phyloP scores from a whole-genome alignment of 2,888 invertebrate genomes.

The Papilio protenor region DNA sequence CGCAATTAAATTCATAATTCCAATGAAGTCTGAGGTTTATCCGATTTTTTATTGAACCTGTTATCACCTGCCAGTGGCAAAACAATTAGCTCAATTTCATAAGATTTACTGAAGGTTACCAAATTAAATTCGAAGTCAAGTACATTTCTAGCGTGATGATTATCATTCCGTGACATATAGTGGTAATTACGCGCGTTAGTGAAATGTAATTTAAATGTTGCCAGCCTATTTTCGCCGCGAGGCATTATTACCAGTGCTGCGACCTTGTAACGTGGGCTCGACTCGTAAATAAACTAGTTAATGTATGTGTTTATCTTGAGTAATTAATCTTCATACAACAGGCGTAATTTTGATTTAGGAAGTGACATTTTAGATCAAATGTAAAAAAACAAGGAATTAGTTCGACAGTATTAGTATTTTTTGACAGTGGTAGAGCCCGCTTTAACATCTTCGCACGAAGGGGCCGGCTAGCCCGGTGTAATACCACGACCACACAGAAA shows the following conservation, averaged over 20 bases:
- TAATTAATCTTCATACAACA: slow-evolving; percentile 5
- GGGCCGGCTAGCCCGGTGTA: too few relatives aligned
- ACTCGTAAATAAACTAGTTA: slow-evolving; percentile 23
- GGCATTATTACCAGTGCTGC: slow-evolving; percentile 17
- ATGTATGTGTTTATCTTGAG: slow-evolving; percentile 19
- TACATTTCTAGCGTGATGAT: slow-evolving; percentile 6
- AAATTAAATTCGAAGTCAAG: neutral
- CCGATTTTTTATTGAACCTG: neutral
- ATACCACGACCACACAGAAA: too few relatives aligned
- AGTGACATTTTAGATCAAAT: neutral
- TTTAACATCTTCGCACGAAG: too few relatives aligned
- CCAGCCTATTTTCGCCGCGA: slow-evolving; percentile 9
- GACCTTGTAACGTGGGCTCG: slow-evolving; percentile 26
- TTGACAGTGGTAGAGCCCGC: too few relatives aligned
- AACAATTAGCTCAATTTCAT: slow-evolving; percentile 12
- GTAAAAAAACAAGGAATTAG: neutral
- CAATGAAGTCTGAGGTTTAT: neutral
- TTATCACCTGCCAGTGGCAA: neutral
- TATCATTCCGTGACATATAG: slow-evolving; percentile 27
- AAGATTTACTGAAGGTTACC: slow-evolving; percentile 20
- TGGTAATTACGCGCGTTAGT: slow-evolving; percentile 6
- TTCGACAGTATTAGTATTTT: neutral
- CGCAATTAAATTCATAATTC: neutral
- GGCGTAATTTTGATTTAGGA: slow-evolving; percentile 10
- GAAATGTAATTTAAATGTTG: slow-evolving; percentile 23